Conservation (phyloP, 2,888 invertebrate genomes). For the Sinotaia quadrata region DNA sequence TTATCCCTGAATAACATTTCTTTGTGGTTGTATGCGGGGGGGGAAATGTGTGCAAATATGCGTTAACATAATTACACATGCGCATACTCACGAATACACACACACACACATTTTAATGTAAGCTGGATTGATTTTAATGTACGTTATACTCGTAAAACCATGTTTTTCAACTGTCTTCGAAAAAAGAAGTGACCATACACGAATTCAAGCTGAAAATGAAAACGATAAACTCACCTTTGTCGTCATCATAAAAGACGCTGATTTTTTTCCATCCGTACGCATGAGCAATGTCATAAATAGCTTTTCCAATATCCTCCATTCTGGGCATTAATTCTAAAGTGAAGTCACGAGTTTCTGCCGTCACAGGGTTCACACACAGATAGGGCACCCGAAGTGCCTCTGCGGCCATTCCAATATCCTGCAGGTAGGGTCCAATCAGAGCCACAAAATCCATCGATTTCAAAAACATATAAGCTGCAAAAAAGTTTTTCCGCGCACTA, state of each 20-base stretch:
- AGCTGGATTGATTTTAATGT: neutral
- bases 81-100: neutral
- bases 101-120: neutral
- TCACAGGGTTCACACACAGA: constrained; percentile 50
- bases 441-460: constrained; percentile 43
- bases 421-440: constrained; percentile 57
- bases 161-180: too few species aligned
- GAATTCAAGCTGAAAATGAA: too few species aligned
- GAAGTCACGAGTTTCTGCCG: constrained; percentile 37
- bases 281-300: constrained; percentile 55
- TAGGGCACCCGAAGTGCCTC: constrained; percentile 56
- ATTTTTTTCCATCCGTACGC: constrained; percentile 56
- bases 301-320: constrained; percentile 47
- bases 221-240: constrained; percentile 44
- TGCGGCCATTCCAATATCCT: constrained; percentile 52
- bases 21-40: too few species aligned
- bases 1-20: constrained; percentile 53
- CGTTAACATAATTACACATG: neutral
- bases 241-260: constrained; percentile 62
- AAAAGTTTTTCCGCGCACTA: too few species aligned
- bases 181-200: too few species aligned
- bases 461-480: constrained; percentile 22
- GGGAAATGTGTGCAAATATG: neutral
- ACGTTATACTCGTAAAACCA: neutral
- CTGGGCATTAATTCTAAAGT: constrained; percentile 55